Evolutionary conservation across 2,797 vertebrate genomes (phyloP).

Genomic region (Tamandua tetradactyla): DNA sequence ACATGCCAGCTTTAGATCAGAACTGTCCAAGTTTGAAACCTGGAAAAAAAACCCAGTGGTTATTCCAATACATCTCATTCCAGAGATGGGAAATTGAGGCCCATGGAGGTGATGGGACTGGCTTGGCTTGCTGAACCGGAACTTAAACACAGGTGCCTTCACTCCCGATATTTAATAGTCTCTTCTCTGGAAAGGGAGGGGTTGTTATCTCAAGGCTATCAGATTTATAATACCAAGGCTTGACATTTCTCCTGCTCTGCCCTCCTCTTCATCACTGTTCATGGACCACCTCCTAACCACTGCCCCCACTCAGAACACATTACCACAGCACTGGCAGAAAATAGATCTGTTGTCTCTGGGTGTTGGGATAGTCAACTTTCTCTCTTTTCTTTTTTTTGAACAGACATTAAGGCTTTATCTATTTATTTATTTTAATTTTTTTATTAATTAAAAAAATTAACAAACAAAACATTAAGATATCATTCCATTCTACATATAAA

Average conservation of each 20-base stretch:
- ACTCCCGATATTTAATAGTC: not conserved
- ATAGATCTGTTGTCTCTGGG: not conserved
- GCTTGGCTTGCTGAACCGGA: not conserved
- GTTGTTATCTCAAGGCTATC: not conserved
- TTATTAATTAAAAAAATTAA: no score
- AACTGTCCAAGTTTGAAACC: not conserved
- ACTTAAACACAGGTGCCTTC: not conserved
- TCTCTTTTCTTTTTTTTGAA: conserved; percentile 42
- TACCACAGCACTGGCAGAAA: not conserved
- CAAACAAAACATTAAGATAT: no score
- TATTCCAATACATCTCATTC: not conserved
- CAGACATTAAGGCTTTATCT: no score
- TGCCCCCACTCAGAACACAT: not conserved
- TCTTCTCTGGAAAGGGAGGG: not conserved
- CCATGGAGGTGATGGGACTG: not conserved
- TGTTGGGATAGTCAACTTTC: not conserved
- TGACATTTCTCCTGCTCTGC: rapidly evolving
- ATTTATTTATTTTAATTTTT: no score
- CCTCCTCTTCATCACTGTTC: not conserved
- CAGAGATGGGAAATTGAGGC: not conserved
- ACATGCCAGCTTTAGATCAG: not conserved
- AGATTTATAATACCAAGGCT: no score
- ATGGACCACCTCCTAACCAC: not conserved
- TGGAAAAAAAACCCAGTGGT: not conserved
- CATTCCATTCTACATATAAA: no score